These are phyloP conservation scores for Notiomystis cincta DNA, from an alignment of 2,113 vertebrate genomes.

Conservation along the genomic window DNA sequence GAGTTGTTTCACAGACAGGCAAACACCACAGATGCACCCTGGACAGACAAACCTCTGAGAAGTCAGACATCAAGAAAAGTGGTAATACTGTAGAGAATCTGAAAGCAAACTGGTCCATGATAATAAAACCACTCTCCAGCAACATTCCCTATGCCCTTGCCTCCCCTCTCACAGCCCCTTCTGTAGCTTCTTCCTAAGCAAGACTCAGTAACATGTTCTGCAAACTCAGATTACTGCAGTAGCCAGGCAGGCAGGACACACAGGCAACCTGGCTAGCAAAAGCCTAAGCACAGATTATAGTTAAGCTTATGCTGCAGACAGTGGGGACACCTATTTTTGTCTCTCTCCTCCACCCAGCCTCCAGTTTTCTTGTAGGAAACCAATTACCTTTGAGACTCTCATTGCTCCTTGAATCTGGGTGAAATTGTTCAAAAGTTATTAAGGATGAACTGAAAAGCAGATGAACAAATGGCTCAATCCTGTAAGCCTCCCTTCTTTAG, in stretches of 20 bases:
- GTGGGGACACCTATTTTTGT: constrained; percentile 51
- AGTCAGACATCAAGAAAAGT: not conserved
- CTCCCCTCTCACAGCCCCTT: not conserved
- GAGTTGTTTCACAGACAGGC: not conserved
- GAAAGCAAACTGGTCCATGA: not conserved
- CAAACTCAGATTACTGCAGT: not conserved
- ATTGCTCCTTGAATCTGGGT: not conserved
- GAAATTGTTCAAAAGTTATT: constrained; percentile 12
- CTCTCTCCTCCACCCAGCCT: not conserved
- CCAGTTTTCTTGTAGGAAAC: not conserved
- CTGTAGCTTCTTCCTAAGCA: not conserved
- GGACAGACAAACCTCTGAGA: not conserved
- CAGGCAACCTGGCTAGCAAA: constrained; percentile 1
- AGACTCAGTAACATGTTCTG: not conserved
- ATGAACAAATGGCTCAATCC: not conserved
- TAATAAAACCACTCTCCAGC: not conserved
- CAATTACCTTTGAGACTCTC: not conserved
- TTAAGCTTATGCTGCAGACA: constrained; percentile 7
- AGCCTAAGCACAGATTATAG: constrained; percentile 35
- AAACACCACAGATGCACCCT: not conserved
- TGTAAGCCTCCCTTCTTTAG: not conserved
- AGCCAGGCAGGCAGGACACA: not conserved
- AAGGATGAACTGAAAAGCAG: constrained; percentile 29
- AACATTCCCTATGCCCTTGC: not conserved
- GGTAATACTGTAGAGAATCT: fast-evolving